Conservation (phyloP, 2,797 vertebrate genomes). For the Schizothorax lantsangensis region DNA sequence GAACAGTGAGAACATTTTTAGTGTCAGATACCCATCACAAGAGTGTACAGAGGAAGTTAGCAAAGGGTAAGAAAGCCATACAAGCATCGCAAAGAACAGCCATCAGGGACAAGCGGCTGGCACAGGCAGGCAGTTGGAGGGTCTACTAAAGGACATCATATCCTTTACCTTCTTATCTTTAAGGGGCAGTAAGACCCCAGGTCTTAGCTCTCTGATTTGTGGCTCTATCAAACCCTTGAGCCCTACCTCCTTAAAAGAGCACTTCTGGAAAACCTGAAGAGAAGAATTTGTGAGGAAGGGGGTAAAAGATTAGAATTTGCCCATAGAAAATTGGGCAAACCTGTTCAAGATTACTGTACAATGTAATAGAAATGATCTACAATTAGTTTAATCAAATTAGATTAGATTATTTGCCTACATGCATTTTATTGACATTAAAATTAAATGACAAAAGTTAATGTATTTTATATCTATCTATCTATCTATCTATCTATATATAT, state of each 20-base stretch:
- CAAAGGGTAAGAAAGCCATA: conserved; percentile 65
- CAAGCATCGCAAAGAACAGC: conserved; percentile 68
- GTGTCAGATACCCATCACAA: conserved; percentile 36
- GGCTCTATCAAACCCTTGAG: conserved; percentile 90
- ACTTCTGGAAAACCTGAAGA: conserved; percentile 98
- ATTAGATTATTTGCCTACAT: background rate
- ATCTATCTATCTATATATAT: background rate
- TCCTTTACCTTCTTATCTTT: conserved; percentile 98
- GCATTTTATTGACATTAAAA: too few relatives aligned
- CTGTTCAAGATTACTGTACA: background rate
- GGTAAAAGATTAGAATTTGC: conserved; percentile 54
- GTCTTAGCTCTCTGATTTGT: conserved; percentile 93
- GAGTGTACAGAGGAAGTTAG: conserved; percentile 50
- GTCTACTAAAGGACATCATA: conserved; percentile 70
- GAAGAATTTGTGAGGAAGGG: conserved; percentile 74
- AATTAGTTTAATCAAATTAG: background rate
- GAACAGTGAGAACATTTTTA: conserved; percentile 27
- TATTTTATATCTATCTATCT: too few relatives aligned
- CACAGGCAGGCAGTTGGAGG: conserved; percentile 75
- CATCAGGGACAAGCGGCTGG: conserved; percentile 69
- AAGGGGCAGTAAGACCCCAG: conserved; percentile 83
- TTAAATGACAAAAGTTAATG: too few relatives aligned
- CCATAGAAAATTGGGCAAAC: conserved; percentile 54
- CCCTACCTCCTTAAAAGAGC: conserved; percentile 93
- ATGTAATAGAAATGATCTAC: background rate